Evolutionary conservation across 2,888 invertebrate species (phyloP).

Genomic region (Incurvaria masculella): DNA sequence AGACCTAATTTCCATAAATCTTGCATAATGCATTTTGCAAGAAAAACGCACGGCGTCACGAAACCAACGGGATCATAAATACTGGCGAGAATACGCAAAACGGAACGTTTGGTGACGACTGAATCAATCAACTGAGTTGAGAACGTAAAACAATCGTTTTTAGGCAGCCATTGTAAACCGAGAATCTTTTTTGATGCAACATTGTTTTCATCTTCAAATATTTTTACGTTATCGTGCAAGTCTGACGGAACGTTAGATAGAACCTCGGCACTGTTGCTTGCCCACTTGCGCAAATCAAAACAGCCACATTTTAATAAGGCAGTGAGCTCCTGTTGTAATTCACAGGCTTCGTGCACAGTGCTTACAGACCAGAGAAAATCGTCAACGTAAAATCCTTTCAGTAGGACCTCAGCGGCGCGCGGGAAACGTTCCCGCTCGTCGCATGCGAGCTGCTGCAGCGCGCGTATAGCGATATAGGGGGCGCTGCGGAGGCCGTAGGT

Average conservation of each 20-base stretch:
- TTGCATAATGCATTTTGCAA: conserved; percentile 9
- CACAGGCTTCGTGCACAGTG: conserved; percentile 2
- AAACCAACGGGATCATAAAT: neutral
- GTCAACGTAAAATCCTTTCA: conserved; percentile 9
- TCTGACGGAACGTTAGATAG: conserved; percentile 6
- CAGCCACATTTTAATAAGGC: conserved; percentile 16
- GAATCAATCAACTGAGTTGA: neutral
- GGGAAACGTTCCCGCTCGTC: neutral
- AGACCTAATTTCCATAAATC: conserved; percentile 10
- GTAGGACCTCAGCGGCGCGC: conserved; percentile 5
- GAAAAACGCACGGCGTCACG: conserved; percentile 4
- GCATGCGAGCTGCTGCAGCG: neutral
- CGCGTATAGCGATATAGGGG: neutral
- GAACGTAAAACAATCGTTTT: conserved; percentile 5
- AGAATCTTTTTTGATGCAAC: conserved; percentile 11
- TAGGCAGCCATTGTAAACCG: conserved; percentile 14
- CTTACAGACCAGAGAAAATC: conserved; percentile 8
- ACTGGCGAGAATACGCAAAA: neutral
- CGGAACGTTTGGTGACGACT: neutral
- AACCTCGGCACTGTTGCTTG: conserved; percentile 7
- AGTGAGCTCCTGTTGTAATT: conserved; percentile 12
- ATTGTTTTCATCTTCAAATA: conserved; percentile 6
- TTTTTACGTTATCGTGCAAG: conserved; percentile 4
- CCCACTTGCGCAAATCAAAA: conserved; percentile 17
- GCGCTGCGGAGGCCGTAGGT: neutral